Conservation (phyloP, 1,140 invertebrate species). For the Drosophila carrolli region DNA sequence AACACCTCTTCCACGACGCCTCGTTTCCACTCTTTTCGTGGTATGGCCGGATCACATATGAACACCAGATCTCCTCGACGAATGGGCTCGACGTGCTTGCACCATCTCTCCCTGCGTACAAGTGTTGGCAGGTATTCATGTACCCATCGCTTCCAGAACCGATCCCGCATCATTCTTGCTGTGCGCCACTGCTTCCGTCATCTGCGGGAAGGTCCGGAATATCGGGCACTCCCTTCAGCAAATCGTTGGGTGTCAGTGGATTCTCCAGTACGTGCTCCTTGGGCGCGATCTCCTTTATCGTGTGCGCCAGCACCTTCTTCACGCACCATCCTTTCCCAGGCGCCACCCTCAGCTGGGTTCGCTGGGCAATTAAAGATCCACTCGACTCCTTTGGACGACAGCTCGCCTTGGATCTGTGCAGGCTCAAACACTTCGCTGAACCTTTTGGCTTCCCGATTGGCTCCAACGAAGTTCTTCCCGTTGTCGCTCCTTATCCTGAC, state of each 20-base stretch:
- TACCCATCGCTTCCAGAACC: conserved; percentile 41
- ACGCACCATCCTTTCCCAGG: conserved; percentile 8
- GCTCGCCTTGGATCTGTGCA: no score
- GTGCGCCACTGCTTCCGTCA: not conserved
- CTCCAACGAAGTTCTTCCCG: no score
- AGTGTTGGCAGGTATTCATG: conserved; percentile 33
- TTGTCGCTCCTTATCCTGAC: no score
- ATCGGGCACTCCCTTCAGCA: not conserved
- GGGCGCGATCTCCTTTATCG: conserved; percentile 3
- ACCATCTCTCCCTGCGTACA: conserved; percentile 23
- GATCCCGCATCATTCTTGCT: not conserved
- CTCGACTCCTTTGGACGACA: no score
- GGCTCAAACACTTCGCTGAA: no score
- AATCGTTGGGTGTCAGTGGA: not conserved
- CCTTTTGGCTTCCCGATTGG: not conserved
- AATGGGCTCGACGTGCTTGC: conserved; percentile 2
- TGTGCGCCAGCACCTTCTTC: not conserved
- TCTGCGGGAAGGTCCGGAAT: not conserved
- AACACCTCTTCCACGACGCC: conserved; percentile 37
- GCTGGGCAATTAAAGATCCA: conserved; percentile 16
- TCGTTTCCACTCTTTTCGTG: not conserved
- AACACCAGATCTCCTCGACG: conserved; percentile 4
- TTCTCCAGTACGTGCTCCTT: conserved; percentile 7
- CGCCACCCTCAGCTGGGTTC: conserved; percentile 17
- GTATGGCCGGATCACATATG: conserved; percentile 13